Evolutionary conservation across 1,140 invertebrate genomes (phyloP).

Genomic region (Harlomillsia oculata): DNA sequence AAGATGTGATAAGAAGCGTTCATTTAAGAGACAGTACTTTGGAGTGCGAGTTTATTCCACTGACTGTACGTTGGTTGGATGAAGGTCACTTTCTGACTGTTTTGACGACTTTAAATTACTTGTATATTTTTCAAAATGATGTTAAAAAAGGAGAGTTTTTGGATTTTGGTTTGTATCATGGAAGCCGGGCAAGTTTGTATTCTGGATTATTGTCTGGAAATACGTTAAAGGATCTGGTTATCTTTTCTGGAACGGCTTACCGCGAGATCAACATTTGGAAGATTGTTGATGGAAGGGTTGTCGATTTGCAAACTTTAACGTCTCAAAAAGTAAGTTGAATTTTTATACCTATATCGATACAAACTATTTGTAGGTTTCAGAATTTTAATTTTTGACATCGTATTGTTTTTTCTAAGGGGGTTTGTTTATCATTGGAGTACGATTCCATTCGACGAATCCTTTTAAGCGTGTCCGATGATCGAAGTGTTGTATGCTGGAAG

Average conservation of each 20-base stretch:
- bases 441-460: neutral
- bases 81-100: neutral
- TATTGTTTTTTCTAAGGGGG: neutral
- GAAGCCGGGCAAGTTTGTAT: neutral
- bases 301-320: conserved; percentile 1
- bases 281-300: neutral
- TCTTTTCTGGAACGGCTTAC: conserved; percentile 6
- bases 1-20: no score
- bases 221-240: neutral
- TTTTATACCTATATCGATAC: neutral
- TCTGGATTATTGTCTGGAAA: neutral
- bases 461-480: neutral
- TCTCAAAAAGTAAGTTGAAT: neutral
- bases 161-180: no score
- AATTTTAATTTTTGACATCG: no score
- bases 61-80: neutral
- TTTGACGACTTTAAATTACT: neutral
- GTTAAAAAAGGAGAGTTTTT: neutral
- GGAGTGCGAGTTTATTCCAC: neutral
- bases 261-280: conserved; percentile 3
- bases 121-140: neutral
- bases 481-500: neutral
- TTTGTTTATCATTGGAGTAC: neutral
- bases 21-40: no score
- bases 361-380: no score